phyloP scores from a whole-genome alignment of 2,888 invertebrate species.

The Biston betularia region DNA sequence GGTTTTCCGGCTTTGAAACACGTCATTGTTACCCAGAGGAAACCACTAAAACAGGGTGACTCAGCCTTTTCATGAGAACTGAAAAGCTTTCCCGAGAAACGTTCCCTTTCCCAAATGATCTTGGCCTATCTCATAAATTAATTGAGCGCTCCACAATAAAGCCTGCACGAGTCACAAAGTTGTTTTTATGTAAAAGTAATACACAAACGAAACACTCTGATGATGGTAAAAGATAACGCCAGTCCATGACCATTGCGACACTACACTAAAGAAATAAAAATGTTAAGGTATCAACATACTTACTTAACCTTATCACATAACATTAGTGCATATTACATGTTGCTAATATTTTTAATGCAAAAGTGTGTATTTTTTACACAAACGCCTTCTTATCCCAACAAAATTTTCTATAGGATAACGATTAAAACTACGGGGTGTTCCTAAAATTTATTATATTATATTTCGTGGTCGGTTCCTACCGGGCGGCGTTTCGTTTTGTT shows the following conservation, averaged over 20 bases:
- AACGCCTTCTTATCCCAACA: too few species aligned
- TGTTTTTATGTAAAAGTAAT: not conserved
- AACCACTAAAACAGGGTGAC: constrained; percentile 35
- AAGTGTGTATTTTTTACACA: too few species aligned
- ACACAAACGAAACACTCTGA: too few species aligned
- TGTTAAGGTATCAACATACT: not conserved
- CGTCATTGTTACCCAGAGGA: constrained; percentile 38
- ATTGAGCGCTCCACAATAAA: constrained; percentile 8
- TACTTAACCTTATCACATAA: not conserved
- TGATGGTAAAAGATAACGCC: too few species aligned
- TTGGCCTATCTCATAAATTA: constrained; percentile 13
- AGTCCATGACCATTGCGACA: too few species aligned
- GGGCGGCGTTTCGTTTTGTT: too few species aligned
- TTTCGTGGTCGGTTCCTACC: too few species aligned
- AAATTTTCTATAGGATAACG: too few species aligned
- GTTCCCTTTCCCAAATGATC: constrained; percentile 35
- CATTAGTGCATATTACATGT: too few species aligned
- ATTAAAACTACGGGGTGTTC: too few species aligned
- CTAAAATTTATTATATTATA: too few species aligned
- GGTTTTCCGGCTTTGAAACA: constrained; percentile 36
- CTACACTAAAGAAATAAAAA: not conserved
- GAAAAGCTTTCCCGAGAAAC: constrained; percentile 29
- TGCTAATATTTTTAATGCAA: too few species aligned
- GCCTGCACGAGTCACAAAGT: not conserved
- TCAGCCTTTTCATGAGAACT: constrained; percentile 35